Conservation (phyloP, 2,888 invertebrate genomes). For the Diaperis boleti region DNA sequence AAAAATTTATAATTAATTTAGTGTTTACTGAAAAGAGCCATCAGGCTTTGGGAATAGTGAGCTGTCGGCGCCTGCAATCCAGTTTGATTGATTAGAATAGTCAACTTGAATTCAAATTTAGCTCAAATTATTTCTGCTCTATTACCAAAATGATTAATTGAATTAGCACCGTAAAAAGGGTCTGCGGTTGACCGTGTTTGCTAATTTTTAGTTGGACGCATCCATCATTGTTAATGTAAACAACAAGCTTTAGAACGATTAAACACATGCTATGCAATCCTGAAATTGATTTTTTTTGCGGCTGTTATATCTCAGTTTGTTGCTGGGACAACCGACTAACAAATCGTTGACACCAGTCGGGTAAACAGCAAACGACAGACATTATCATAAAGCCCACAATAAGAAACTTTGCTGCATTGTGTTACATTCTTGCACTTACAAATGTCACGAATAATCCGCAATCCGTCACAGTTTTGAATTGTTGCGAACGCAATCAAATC, state of each 20-base stretch:
- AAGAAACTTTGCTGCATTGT: background rate
- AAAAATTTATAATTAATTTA: constrained; percentile 40
- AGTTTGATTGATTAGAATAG: constrained; percentile 41
- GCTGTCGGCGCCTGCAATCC: constrained; percentile 40
- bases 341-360: no score
- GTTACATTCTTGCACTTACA: no score
- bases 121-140: constrained; percentile 37
- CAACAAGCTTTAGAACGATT: background rate
- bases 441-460: background rate
- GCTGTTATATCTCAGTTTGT: no score
- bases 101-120: constrained; percentile 38
- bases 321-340: no score
- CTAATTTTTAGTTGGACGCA: background rate
- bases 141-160: constrained; percentile 31
- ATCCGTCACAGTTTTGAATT: background rate
- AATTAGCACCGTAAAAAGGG: constrained; percentile 1
- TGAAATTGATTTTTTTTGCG: no score
- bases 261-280: background rate
- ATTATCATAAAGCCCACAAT: no score
- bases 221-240: background rate
- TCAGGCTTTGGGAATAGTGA: constrained; percentile 34
- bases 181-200: background rate
- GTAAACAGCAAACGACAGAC: no score
- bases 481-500: background rate
- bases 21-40: constrained; percentile 39